Base-by-base conservation (phyloP, 2,888 invertebrate species). In the Suillia variegata region DNA sequence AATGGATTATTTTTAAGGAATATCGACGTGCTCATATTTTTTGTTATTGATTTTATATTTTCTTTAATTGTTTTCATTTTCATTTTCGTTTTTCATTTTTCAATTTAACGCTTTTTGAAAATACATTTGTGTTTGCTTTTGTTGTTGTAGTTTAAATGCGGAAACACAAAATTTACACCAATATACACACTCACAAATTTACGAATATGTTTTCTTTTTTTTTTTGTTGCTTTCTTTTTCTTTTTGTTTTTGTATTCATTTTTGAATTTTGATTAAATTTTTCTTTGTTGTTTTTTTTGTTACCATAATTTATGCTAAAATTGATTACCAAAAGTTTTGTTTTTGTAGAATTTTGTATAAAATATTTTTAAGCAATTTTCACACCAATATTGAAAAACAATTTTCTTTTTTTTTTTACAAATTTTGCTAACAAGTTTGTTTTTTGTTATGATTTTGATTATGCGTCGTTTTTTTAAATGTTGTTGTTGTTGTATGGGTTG, bases 1-100 rank as follows among this genome's bases (percentile, higher is more conserved):
- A 61, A 61, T 47, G 65, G 62, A 56, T 61, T 58, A 59, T 63
- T 64, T 68, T 70, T 70, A 71, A 73, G 73, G 73, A 73, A 73
- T 73, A 73, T 73, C 72, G 71, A 70, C 73, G 73, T 73, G 73
- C 73, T 73, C 73, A 68, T 73, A n/a, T n/a, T n/a, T n/a, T 70
- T 65, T 67, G 67, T 66, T 69, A 69, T 67, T 65, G 63, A 63
- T 69, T 60, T 63, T 59, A 48, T 54, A 62, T 66, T 56, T 62
- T 61, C 53, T 65, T 64, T 42, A 63, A 63, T 65, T 58, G 62
- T 63, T 59, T 60, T 33, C 34, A 53, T 56, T 62, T 59, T 45
- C 18, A 33, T 18, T 34, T 59, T 55, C 53, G 42, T 64, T 61
- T 65, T 63, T 62, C 64, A 62, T 62, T 62, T 59, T 64, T 61